Conservation (phyloP, 2,113 vertebrate genomes). For the Rhineura floridana region DNA sequence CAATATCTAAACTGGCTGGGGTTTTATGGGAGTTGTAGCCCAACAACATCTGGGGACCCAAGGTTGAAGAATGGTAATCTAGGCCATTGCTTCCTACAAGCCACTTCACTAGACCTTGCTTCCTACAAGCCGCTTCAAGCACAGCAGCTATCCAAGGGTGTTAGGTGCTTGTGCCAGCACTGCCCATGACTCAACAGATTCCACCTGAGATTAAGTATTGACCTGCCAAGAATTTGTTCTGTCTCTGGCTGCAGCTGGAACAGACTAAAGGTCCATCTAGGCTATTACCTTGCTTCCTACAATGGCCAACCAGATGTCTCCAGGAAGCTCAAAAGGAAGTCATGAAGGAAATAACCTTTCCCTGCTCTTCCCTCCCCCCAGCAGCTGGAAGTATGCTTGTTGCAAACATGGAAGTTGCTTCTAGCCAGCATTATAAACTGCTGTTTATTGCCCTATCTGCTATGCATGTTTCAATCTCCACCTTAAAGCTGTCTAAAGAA, state of each 20-base stretch:
- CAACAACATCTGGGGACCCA: no score
- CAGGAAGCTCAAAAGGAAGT: not conserved
- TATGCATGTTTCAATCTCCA: not conserved
- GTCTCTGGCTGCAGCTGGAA: not conserved
- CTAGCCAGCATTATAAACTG: not conserved
- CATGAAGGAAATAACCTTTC: not conserved
- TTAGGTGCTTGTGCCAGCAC: not conserved
- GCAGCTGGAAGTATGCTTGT: not conserved
- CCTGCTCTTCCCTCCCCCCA: not conserved
- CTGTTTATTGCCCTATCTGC: not conserved
- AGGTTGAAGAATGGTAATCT: no score
- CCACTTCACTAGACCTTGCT: no score
- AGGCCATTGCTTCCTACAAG: no score
- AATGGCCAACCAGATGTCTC: not conserved
- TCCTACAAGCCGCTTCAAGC: no score
- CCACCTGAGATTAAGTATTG: not conserved
- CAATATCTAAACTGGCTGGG: no score
- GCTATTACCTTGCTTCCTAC: not conserved
- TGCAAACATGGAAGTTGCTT: not conserved
- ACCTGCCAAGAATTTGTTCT: no score
- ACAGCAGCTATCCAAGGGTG: not conserved
- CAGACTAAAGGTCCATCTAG: not conserved
- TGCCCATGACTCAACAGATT: not conserved
- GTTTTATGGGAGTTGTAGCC: no score
- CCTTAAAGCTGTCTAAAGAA: not conserved